Evolutionary conservation across 53 echinoderm and acorn worm genomes (phyloP).

Genomic region (Arbacia lixula): DNA sequence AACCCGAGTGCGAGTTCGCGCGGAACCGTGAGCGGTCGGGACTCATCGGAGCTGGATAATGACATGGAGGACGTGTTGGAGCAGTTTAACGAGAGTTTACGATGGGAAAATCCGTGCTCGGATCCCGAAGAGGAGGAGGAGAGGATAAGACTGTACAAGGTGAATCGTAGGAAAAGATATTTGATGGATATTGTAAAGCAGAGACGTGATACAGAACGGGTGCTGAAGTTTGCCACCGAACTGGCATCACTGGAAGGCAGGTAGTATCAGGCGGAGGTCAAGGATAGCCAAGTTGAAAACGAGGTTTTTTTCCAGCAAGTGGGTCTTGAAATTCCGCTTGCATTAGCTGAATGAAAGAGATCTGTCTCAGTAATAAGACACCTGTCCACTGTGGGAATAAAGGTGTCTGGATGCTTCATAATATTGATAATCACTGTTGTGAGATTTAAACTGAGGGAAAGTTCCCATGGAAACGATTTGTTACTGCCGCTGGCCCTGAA

Average conservation of each 20-base stretch:
- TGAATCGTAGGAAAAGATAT: conserved; percentile 92
- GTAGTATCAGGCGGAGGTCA: conserved; percentile 8
- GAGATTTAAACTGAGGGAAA: no score
- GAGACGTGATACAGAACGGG: conserved; percentile 86
- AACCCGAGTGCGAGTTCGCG: neutral
- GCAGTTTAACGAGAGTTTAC: conserved; percentile 76
- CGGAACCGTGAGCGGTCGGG: neutral
- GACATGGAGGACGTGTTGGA: conserved; percentile 54
- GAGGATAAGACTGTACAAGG: conserved; percentile 84
- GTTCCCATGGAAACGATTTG: no score
- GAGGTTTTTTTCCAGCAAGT: no score
- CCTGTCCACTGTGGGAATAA: no score
- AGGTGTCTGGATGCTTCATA: no score
- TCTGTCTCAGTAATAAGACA: no score
- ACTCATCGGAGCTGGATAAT: conserved; percentile 20
- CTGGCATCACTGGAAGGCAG: conserved; percentile 54
- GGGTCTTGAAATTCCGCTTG: no score
- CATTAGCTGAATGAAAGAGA: no score
- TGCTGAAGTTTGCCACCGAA: conserved; percentile 85
- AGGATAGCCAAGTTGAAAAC: no score
- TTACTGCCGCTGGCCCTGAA: no score
- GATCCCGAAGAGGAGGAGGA: conserved; percentile 87
- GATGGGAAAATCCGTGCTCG: conserved; percentile 84
- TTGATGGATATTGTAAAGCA: conserved; percentile 80
- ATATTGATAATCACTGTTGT: no score